Evolutionary conservation across 2,888 invertebrate genomes (phyloP), one percentile per base, ranked within the genome.

Genomic region (Exocentrus adspersus): DNA sequence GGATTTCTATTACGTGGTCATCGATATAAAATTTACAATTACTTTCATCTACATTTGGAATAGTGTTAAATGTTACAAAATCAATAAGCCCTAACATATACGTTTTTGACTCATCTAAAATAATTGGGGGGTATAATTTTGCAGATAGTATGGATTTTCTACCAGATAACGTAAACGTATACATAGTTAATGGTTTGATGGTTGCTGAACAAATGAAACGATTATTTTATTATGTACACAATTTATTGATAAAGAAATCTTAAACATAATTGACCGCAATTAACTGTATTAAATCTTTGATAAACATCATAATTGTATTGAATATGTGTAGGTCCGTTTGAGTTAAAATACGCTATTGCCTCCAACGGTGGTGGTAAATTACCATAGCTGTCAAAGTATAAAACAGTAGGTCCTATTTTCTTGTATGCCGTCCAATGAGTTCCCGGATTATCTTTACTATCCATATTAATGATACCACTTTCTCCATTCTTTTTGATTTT

Each of bases 371-470:
- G 17, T 20, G 1, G 53, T 3, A 60, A 19, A 14, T 53, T 60
- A 2, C 53, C 60, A 12, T 14, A 53, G 21, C 60, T 46, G 17
- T 71, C 68, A 20, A 60, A 60, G 28, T 60, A 53, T 5, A 41
- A 6, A 2, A 52, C 28, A 21, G 12, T 2, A 20, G 17, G 5
- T 10, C 21, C 21, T 7, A 54, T n/a, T 51, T 60, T 60, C 17
- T 19, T 20, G 14, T 63, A 63, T 14, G 59, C 45, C 9, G 46
- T 46, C 63, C 63, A 63, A 63, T 59, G 59, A 37, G 63, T 63
- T 16, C 41, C 63, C 14, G 59, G 21, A 20, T 48, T 46, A 43
- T 24, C 2, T 19, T 43, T 10, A 24, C 46, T 53, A 51, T 63
- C 58, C 21, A 53, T 9, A 53, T 63, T 63, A 20, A 58, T 59